Evolutionary conservation across 2,888 invertebrate species (phyloP), one percentile per base, ranked within the genome.

Genomic region (Melanophora roralis): DNA sequence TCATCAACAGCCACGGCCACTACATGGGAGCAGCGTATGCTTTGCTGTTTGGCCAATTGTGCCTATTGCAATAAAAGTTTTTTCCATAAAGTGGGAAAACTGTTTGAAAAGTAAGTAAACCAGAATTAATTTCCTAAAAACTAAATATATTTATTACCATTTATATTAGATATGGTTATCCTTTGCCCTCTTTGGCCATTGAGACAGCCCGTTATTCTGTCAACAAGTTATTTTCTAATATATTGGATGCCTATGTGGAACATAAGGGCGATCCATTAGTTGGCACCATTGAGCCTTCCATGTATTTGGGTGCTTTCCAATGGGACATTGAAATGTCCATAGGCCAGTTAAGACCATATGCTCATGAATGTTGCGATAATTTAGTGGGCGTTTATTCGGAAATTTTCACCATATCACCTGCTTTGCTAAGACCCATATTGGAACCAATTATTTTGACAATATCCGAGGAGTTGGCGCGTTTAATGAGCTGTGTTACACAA

Each of bases 251-350:
- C 1, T 96, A 96, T 87, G 91, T 96, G 60, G 98, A 98, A 88
- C 95, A 96, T 86, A 97, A 97, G 87, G 95, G 96, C 51, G 97
- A 98, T 90, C 98, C 98, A 0, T 91, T 98, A 11, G 97, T 98
- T 23, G 98, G 97, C n/a, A 96, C 96, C 6, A 97, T 98, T 82
- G 98, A 98, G 89, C 97, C 96, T 6, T 97, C 96, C 81, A 98
- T 98, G 97, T 98, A 98, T 89, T 92, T 96, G 86, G 97, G 97
- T 0, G 92, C 94, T 74, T 96, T 97, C 87, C 95, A 95, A 86
- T 96, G 97, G 94, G 94, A 95, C 85, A 93, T 93, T 0, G 94
- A 95, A 84, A 92, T 93, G 60, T 92, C 93, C 59, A 94, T 95
- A 0, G 93, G 92, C 5, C 96, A 96, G 87, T 92, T 97, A 11